These are phyloP conservation scores for Drepana arcuata DNA, from an alignment of 1,140 invertebrate genomes.

Conservation along the genomic window DNA sequence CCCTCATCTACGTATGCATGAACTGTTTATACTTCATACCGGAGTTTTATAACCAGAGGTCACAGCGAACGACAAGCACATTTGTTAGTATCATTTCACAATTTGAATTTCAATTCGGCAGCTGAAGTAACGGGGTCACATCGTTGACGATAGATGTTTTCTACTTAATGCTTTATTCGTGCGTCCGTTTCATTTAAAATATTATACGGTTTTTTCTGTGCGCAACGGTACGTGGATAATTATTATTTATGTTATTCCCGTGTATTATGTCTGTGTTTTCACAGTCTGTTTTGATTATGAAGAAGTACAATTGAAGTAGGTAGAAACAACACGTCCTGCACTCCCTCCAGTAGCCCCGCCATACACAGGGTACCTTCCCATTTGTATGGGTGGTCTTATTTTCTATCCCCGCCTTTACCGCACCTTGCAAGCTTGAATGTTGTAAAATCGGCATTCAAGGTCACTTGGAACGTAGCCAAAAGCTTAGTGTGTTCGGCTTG, in stretches of 20 bases:
- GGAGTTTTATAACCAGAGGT: constrained; percentile 47
- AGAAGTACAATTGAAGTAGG: too few relatives aligned
- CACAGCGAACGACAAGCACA: constrained; percentile 52
- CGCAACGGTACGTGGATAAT: constrained; percentile 22
- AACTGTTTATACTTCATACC: constrained; percentile 40
- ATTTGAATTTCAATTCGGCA: constrained; percentile 63
- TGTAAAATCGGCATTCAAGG: constrained; percentile 12
- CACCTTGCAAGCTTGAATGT: constrained; percentile 13
- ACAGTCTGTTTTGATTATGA: constrained; percentile 1
- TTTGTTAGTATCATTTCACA: constrained; percentile 62
- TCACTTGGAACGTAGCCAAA: constrained; percentile 8
- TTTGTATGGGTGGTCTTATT: constrained; percentile 20
- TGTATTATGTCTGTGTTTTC: constrained; percentile 17
- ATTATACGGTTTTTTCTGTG: constrained; percentile 8
- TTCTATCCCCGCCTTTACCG: constrained; percentile 14
- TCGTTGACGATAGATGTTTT: constrained; percentile 50
- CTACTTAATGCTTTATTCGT: constrained; percentile 50
- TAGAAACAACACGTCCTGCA: constrained; percentile 25
- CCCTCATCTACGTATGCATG: constrained; percentile 57
- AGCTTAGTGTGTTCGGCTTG: constrained; percentile 13
- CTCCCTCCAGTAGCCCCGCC: constrained; percentile 18
- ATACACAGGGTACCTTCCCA: constrained; percentile 28
- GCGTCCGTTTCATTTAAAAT: constrained; percentile 20
- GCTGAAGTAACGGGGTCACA: constrained; percentile 63
- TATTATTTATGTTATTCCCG: constrained; percentile 30